Evolutionary conservation across 2,888 invertebrate genomes (phyloP).

Genomic region (Pharmacophagus antenor): DNA sequence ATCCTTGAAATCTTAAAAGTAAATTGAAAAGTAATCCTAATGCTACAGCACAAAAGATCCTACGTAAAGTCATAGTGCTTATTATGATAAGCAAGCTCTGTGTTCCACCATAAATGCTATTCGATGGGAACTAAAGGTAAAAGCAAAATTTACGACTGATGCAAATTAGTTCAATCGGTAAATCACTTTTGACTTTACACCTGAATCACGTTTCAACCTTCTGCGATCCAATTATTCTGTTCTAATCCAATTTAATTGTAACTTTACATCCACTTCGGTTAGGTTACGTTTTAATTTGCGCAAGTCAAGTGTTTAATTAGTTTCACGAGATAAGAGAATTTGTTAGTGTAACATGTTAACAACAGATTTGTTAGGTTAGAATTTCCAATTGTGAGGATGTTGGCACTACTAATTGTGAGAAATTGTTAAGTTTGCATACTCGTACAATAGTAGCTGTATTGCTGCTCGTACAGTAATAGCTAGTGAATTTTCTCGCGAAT

Average conservation of each 20-base stretch:
- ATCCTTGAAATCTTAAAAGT: no score
- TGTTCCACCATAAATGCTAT: background rate
- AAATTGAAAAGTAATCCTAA: no score
- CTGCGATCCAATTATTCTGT: slow-evolving; percentile 12
- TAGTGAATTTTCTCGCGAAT: no score
- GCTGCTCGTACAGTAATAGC: no score
- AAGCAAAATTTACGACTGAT: background rate
- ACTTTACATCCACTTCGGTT: slow-evolving; percentile 3
- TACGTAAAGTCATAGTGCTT: background rate
- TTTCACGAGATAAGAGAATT: slow-evolving; percentile 5
- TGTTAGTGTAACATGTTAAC: slow-evolving; percentile 8
- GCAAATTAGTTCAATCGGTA: slow-evolving; percentile 3
- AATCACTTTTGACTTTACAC: slow-evolving; percentile 15
- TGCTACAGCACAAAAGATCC: no score
- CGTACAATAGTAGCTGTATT: no score
- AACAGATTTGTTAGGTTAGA: slow-evolving; percentile 4
- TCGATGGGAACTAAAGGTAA: background rate
- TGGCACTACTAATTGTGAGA: background rate
- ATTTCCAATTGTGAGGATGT: no score
- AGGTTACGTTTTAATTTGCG: slow-evolving; percentile 20
- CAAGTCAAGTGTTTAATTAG: slow-evolving; percentile 12
- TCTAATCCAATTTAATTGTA: slow-evolving; percentile 16
- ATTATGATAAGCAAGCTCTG: background rate
- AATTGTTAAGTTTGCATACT: background rate
- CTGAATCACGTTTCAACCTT: background rate